phyloP scores from a whole-genome alignment of 2,113 vertebrate genomes.

The Upupa epops region DNA sequence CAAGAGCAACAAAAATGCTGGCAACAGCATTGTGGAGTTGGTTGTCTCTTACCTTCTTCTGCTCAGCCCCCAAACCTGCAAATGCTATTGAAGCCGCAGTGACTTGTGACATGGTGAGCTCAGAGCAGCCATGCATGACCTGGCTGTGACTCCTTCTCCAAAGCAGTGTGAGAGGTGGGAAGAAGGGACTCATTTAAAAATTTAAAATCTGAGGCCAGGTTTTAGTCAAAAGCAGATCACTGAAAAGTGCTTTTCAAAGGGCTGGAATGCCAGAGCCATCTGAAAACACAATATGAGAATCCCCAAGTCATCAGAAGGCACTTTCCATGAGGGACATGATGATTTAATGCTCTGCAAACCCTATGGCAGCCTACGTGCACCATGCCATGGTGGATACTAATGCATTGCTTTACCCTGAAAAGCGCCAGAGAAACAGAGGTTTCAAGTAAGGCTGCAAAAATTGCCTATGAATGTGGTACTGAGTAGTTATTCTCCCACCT shows the following conservation, averaged over 20 bases:
- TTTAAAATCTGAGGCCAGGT: not conserved
- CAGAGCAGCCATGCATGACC: accelerated
- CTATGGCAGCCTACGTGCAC: not conserved
- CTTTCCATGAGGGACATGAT: not conserved
- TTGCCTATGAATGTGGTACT: not conserved
- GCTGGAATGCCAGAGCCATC: not conserved
- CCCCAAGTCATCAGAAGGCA: not conserved
- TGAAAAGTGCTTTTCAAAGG: not conserved
- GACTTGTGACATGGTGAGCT: not conserved
- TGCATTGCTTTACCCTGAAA: not conserved
- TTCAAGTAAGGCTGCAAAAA: not conserved
- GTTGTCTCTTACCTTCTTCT: not conserved
- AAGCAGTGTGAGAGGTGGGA: not conserved
- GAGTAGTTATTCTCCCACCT: not conserved
- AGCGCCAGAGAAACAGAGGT: not conserved
- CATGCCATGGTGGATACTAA: no score
- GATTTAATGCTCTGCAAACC: not conserved
- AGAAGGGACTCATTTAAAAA: not conserved
- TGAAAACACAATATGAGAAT: accelerated
- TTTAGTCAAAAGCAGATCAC: not conserved
- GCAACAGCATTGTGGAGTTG: not conserved
- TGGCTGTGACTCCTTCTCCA: not conserved
- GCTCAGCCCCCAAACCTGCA: not conserved
- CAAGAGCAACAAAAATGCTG: not conserved
- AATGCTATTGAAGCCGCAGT: not conserved